These are phyloP conservation scores for Hymenochirus boettgeri DNA, from an alignment of 2,113 vertebrate species.

Conservation along the genomic window DNA sequence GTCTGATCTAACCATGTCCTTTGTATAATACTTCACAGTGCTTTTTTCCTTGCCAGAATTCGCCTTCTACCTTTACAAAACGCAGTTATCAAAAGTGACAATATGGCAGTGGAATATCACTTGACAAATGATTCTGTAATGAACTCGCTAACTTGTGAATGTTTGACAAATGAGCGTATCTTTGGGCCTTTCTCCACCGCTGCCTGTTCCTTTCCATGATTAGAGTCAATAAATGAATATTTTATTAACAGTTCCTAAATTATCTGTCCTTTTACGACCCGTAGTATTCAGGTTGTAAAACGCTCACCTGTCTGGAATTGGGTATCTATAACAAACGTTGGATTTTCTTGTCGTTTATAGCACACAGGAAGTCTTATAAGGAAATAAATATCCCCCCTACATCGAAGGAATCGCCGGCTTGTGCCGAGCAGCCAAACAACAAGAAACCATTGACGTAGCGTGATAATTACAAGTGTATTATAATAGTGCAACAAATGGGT, in stretches of 20 bases:
- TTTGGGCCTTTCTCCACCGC: too few species aligned
- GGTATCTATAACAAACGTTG: background rate
- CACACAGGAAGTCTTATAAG: background rate
- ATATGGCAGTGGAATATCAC: too few species aligned
- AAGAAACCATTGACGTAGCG: constrained; percentile 12
- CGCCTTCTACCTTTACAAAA: too few species aligned
- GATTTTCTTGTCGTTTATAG: background rate
- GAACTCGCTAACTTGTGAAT: too few species aligned
- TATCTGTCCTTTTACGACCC: constrained; percentile 14
- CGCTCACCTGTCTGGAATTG: background rate
- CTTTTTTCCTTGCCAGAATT: too few species aligned
- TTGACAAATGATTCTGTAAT: too few species aligned
- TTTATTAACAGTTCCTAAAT: constrained; percentile 7
- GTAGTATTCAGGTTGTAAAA: constrained; percentile 2
- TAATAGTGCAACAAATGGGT: constrained; percentile 37
- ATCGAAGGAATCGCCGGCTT: background rate
- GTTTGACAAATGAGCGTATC: too few species aligned
- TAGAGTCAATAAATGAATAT: constrained; percentile 7
- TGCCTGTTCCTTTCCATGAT: background rate
- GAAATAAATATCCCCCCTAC: constrained; percentile 2
- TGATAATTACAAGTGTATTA: constrained; percentile 31
- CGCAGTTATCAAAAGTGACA: too few species aligned
- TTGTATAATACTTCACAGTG: too few species aligned
- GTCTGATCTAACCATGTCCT: too few species aligned
- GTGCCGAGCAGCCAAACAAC: background rate